Percentiles rank a stretch among this genome's conserved stretches.
Conservation (phyloP, 2,888 invertebrate genomes). For the Lordiphosa andalusiaca region DNA sequence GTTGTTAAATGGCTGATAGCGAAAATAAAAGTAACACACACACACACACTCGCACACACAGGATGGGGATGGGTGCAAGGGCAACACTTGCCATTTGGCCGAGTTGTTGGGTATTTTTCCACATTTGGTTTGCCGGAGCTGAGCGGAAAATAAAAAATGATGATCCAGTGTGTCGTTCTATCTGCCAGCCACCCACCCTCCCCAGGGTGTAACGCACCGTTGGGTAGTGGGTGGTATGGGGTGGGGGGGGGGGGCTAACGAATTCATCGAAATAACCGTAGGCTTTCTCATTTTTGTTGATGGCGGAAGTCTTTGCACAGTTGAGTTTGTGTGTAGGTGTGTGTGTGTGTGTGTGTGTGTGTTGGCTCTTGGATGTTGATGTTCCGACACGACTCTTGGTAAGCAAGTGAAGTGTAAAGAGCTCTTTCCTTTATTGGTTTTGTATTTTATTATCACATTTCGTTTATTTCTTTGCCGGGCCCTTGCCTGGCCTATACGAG, state of each 20-base stretch:
- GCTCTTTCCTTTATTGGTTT: conserved; percentile 80
- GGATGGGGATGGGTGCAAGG: conserved; percentile 4
- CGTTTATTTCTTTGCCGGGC: conserved; percentile 63
- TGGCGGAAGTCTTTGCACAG: conserved; percentile 63
- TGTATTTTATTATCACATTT: conserved; percentile 77
- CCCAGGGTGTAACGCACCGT: conserved; percentile 64
- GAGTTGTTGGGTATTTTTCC: conserved; percentile 58
- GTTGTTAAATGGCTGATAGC: conserved; percentile 67
- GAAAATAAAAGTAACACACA: conserved; percentile 68
- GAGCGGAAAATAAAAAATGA: conserved; percentile 80
- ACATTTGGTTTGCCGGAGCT: conserved; percentile 66
- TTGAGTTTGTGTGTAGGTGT: conserved; percentile 37
- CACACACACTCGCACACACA: conserved; percentile 16
- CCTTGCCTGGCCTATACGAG: conserved; percentile 19
- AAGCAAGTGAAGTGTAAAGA: conserved; percentile 78
- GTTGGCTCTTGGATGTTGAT: conserved; percentile 24
- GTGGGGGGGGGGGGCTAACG: conserved; percentile 35
- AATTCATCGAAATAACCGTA: conserved; percentile 72
- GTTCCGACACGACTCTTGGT: conserved; percentile 61
- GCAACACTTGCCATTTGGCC: conserved; percentile 62
- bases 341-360: conserved; percentile 15
- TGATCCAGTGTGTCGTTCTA: conserved; percentile 70
- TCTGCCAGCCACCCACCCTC: neutral
- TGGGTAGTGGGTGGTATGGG: conserved; percentile 18
- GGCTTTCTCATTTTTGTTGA: conserved; percentile 62